phyloP scores from a whole-genome alignment of 2,113 vertebrate genomes.

The Australoheros scitulus region DNA sequence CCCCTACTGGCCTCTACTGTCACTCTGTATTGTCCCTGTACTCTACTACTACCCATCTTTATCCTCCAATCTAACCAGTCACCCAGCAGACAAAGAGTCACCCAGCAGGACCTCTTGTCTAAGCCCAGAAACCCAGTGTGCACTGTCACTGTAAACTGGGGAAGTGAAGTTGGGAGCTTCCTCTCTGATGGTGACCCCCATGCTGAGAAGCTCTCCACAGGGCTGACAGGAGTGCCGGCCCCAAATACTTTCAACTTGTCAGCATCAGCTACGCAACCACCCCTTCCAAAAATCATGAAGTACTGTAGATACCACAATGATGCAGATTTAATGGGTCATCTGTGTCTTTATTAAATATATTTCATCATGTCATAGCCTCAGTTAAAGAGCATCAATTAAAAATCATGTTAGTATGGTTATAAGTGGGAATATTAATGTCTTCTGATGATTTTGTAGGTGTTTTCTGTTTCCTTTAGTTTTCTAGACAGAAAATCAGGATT shows the following conservation, averaged over 20 bases:
- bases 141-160: slow-evolving; percentile 77
- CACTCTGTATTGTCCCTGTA: slow-evolving; percentile 51
- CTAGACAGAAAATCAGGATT: neutral
- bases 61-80: slow-evolving; percentile 49
- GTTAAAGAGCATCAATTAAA: neutral
- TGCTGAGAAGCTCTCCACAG: slow-evolving; percentile 80
- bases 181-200: slow-evolving; percentile 80
- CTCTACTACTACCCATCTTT: slow-evolving; percentile 55
- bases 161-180: slow-evolving; percentile 83
- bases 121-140: slow-evolving; percentile 69
- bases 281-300: neutral
- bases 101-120: slow-evolving; percentile 72
- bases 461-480: neutral
- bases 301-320: neutral
- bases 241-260: slow-evolving; percentile 59
- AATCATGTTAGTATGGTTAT: neutral
- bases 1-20: slow-evolving; percentile 60
- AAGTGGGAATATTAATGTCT: neutral
- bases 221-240: slow-evolving; percentile 75
- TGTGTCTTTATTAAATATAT: neutral
- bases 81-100: slow-evolving; percentile 46
- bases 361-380: neutral
- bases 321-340: neutral
- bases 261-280: slow-evolving; percentile 30
- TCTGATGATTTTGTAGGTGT: neutral